Percentiles rank a stretch among this genome's conserved stretches.
phyloP scores from a whole-genome alignment of 30 jellyfish, hydroid and myxozoan species.

The Hydractinia symbiolongicarpus region DNA sequence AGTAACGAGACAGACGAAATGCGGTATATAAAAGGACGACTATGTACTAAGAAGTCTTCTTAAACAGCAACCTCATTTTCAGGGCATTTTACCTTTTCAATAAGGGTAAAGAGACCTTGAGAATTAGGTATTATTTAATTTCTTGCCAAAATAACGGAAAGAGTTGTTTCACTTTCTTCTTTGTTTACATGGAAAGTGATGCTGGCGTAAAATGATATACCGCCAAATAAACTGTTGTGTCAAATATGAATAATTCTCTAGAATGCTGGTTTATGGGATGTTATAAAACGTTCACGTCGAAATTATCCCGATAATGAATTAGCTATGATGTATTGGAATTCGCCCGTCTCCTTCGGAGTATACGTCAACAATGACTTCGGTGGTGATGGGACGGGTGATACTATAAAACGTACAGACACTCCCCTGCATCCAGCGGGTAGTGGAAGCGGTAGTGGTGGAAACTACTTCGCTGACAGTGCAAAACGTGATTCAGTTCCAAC shows the following conservation, averaged over 20 bases:
- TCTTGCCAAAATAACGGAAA: too few relatives aligned
- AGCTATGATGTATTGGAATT: slow-evolving; percentile 18
- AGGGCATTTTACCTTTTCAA: too few relatives aligned
- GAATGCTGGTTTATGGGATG: slow-evolving; percentile 22
- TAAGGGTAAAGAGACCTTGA: too few relatives aligned
- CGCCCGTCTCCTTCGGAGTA: slow-evolving; percentile 32
- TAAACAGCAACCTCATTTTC: too few relatives aligned
- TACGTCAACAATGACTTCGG: slow-evolving; percentile 4
- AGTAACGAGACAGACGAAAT: too few relatives aligned
- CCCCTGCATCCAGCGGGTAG: slow-evolving; percentile 35
- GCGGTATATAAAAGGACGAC: too few relatives aligned
- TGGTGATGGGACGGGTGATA: slow-evolving; percentile 17
- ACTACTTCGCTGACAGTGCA: slow-evolving; percentile 19
- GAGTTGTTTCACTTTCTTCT: too few relatives aligned
- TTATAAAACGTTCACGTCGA: slow-evolving; percentile 20
- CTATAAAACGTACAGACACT: slow-evolving; percentile 29
- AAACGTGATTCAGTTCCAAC: slow-evolving; percentile 29
- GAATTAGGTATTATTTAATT: too few relatives aligned
- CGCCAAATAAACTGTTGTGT: not conserved
- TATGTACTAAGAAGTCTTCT: too few relatives aligned
- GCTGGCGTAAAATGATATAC: too few relatives aligned
- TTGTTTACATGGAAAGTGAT: too few relatives aligned
- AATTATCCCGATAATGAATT: slow-evolving; percentile 11
- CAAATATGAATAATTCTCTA: not conserved
- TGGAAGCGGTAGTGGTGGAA: slow-evolving; percentile 8